Percentiles rank a stretch among this genome's conserved stretches.
Evolutionary conservation across 2,888 invertebrate species (phyloP).

Genomic region (Yponomeuta plumbellus): DNA sequence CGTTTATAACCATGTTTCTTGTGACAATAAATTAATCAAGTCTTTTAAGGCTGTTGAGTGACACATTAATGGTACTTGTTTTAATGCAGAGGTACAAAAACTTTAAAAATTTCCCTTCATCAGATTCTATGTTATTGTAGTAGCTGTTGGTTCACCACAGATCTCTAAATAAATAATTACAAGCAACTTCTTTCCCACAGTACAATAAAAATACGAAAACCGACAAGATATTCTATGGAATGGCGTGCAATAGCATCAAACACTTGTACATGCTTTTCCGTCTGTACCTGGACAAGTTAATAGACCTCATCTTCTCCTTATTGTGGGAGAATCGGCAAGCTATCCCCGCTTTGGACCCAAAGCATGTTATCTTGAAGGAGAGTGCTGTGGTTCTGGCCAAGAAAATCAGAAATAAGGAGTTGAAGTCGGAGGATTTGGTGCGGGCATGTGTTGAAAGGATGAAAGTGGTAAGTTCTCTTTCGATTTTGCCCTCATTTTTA

Average conservation of each 20-base stretch:
- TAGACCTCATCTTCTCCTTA: slow-evolving; percentile 51
- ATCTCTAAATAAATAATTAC: no score
- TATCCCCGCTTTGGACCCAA: slow-evolving; percentile 52
- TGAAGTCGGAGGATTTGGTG: slow-evolving; percentile 83
- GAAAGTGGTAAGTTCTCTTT: slow-evolving; percentile 69
- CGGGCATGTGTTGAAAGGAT: slow-evolving; percentile 86
- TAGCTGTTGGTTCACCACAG: no score
- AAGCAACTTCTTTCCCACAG: neutral
- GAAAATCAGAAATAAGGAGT: slow-evolving; percentile 78
- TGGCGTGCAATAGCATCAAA: slow-evolving; percentile 48
- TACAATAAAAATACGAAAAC: slow-evolving; percentile 39
- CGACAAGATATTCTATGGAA: slow-evolving; percentile 50
- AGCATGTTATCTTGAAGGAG: slow-evolving; percentile 56
- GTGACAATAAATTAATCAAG: no score
- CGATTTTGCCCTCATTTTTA: neutral
- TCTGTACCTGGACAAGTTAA: slow-evolving; percentile 46
- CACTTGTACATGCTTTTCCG: slow-evolving; percentile 49
- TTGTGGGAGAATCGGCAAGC: slow-evolving; percentile 50
- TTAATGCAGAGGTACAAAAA: no score
- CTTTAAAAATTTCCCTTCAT: no score
- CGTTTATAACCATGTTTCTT: no score
- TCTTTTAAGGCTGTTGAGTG: no score
- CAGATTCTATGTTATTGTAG: no score
- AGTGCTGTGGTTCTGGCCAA: slow-evolving; percentile 82
- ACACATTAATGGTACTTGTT: no score